These are phyloP conservation scores for Lerista edwardsae DNA, from an alignment of 2,797 vertebrate species.

Conservation along the genomic window DNA sequence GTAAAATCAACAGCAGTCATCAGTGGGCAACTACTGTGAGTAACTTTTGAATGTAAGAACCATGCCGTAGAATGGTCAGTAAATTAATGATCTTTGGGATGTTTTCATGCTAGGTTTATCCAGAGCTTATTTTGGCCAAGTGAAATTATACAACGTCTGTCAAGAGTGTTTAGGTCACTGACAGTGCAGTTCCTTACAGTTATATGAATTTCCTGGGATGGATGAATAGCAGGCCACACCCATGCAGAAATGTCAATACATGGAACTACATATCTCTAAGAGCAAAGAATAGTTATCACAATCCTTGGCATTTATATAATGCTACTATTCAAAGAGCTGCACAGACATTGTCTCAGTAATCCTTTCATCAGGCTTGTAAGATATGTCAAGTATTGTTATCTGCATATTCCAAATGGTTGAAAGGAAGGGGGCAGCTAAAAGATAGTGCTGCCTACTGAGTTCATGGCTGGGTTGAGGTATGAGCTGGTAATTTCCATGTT, in stretches of 20 bases:
- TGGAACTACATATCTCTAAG: neutral
- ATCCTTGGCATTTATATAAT: neutral
- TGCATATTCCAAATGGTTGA: neutral
- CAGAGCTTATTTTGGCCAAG: neutral
- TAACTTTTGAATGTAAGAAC: too few relatives aligned
- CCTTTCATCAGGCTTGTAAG: neutral
- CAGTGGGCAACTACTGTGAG: neutral
- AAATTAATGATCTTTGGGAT: neutral
- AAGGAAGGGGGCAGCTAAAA: neutral
- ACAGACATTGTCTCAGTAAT: constrained; percentile 5
- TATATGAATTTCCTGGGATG: neutral
- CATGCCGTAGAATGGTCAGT: too few relatives aligned
- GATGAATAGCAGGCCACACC: neutral
- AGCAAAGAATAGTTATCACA: neutral
- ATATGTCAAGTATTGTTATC: neutral
- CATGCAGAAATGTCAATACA: neutral
- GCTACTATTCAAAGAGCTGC: neutral
- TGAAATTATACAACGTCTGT: neutral
- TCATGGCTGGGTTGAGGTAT: neutral
- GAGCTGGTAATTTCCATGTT: neutral
- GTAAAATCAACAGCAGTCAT: neutral
- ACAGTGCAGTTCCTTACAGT: neutral
- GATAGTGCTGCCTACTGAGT: neutral
- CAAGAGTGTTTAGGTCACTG: neutral
- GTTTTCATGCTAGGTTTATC: neutral